These are phyloP conservation scores for Fregata magnificens DNA, from an alignment of 2,113 vertebrate genomes.

Conservation along the genomic window DNA sequence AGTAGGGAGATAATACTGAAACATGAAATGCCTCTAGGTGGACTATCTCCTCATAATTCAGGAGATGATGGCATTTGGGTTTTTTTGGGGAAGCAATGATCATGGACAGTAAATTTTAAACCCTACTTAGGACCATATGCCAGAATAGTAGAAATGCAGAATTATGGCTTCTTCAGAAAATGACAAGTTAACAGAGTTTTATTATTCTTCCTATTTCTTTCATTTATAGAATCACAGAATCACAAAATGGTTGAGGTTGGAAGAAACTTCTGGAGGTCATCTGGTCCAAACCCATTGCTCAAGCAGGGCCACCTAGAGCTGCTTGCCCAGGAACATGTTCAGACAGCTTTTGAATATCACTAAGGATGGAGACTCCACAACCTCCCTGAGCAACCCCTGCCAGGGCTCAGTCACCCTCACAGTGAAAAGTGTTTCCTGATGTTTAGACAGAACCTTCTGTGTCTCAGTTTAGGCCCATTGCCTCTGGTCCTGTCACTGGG, in stretches of 20 bases:
- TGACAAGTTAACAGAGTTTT: background rate
- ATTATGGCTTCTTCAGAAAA: background rate
- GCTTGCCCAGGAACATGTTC: accelerated
- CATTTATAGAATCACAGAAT: background rate
- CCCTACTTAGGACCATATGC: background rate
- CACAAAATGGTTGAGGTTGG: background rate
- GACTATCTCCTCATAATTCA: background rate
- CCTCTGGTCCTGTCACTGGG: background rate
- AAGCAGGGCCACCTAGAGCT: background rate
- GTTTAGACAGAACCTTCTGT: background rate
- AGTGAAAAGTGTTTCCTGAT: background rate
- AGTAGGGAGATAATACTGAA: background rate
- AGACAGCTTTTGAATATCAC: accelerated
- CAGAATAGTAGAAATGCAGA: background rate
- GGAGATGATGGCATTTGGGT: background rate
- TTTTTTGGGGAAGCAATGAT: background rate
- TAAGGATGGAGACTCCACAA: background rate
- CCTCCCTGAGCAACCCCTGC: background rate
- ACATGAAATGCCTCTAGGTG: background rate
- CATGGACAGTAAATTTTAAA: background rate
- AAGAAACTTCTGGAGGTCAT: background rate
- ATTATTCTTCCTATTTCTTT: background rate
- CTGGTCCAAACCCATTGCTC: background rate
- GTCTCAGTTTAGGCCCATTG: background rate
- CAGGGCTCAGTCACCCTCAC: background rate